Base-by-base conservation (phyloP, 2,888 invertebrate species). In the Cinara cedri region DNA sequence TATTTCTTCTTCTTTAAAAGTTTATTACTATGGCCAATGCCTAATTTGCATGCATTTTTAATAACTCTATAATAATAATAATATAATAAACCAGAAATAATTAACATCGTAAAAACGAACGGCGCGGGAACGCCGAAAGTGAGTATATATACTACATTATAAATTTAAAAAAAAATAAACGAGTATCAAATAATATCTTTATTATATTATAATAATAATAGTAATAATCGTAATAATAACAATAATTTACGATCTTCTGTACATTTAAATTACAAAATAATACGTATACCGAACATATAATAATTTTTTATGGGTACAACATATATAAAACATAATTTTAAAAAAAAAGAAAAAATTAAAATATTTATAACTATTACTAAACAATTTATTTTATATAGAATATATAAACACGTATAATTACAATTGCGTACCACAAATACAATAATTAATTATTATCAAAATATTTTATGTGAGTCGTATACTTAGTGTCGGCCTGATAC, bases 1-100 rank as follows among this genome's bases (percentile, higher is more conserved):
- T 72, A 57, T 24, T 57, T 60, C 24, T 72, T 72, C 44, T 57
- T 60, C 24, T 71, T 42, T 26, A 8, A 24, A 72, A 72, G 26
- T 46, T 72, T 60, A 46, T 60, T 26, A 65, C 21, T 21, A 21
- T 2, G 3, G 13, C 4, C 26, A 14, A 70, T 54, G 19, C 55
- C 42, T 55, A 42, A 51, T 42, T 46, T 26, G 42, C 57, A 24
- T 71, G 19, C 46, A 24, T 13, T 42, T 13, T 26, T 19, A 46
- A 26, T 60, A 42, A 55, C n/a, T 16, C 10, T 44, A 42, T 21
- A 10, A 21, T 3, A 11, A 3, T 19, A 62, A 16, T 19, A 3
- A 19, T 42, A 19, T 4, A 4, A 44, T 44, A 44, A 71, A 24
- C 44, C 16, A 44, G 3, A 57, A 71, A 57, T 57, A 72, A 72